phyloP scores from a whole-genome alignment of 2,113 vertebrate species.

The Centropristis striata region DNA sequence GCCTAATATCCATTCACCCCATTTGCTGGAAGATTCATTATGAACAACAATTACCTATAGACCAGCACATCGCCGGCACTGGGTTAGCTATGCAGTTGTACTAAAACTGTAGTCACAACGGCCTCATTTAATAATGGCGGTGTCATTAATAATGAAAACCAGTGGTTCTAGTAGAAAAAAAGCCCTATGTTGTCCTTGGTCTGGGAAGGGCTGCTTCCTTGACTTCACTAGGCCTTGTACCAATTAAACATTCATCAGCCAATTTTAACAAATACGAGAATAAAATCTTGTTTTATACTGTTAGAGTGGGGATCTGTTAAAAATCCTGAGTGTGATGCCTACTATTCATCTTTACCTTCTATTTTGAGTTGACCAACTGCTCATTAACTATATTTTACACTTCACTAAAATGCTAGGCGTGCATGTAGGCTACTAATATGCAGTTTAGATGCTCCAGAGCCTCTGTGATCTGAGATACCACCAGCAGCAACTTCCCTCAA shows the following conservation, averaged over 20 bases:
- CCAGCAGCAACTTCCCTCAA: neutral
- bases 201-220: neutral
- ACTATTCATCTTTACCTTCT: neutral
- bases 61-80: neutral
- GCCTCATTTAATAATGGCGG: slow-evolving; percentile 14
- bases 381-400: neutral
- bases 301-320: neutral
- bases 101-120: neutral
- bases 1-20: slow-evolving; percentile 29
- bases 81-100: neutral
- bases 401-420: neutral
- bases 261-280: neutral
- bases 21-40: slow-evolving; percentile 40
- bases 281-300: neutral
- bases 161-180: neutral
- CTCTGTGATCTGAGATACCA: neutral
- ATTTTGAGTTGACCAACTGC: neutral
- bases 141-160: slow-evolving; percentile 33
- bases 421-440: neutral
- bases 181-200: neutral
- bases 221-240: neutral
- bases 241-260: slow-evolving; percentile 11
- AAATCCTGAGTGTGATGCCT: no score
- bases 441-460: neutral
- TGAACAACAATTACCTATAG: slow-evolving; percentile 6